Evolutionary conservation across 2,113 vertebrate genomes (phyloP).

Genomic region (Bambusicola thoracicus): DNA sequence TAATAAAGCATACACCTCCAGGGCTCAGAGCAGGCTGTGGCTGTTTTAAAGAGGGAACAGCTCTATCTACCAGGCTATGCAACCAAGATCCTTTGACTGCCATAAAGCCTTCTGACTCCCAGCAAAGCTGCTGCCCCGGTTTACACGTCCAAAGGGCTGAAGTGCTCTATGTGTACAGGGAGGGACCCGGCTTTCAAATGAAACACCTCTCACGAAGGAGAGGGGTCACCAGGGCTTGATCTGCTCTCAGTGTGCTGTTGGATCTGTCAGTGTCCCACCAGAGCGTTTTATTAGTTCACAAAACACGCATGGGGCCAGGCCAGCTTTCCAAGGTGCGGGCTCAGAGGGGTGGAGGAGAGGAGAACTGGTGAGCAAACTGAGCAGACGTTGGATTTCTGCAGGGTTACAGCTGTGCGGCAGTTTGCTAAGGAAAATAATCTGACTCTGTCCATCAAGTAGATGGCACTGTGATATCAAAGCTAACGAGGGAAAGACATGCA

Average conservation of each 20-base stretch:
- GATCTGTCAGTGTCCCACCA: not conserved
- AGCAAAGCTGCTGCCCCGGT: slow-evolving; percentile 22
- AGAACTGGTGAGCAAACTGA: not conserved
- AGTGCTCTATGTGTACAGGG: not conserved
- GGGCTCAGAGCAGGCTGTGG: not conserved
- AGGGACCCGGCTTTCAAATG: not conserved
- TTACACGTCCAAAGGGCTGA: slow-evolving; percentile 15
- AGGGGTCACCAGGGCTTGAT: not conserved
- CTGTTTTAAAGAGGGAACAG: slow-evolving; percentile 10
- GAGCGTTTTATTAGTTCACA: not conserved
- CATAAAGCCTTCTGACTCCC: not conserved
- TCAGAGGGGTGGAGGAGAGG: not conserved
- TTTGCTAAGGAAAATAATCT: slow-evolving; percentile 44
- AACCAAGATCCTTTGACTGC: not conserved
- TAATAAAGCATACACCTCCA: not conserved
- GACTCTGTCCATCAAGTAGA: slow-evolving; percentile 62
- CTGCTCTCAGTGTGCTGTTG: not conserved
- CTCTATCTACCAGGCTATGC: not conserved
- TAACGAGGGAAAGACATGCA: slow-evolving; percentile 31
- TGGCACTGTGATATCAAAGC: slow-evolving; percentile 65
- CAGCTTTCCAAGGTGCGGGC: not conserved
- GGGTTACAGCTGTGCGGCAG: not conserved
- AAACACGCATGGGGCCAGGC: not conserved
- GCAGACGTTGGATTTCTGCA: slow-evolving; percentile 36
- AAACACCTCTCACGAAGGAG: not conserved